A percentile compares a stretch with the other conserved stretches of the same genome.
Evolutionary conservation across 1,140 invertebrate species (phyloP).

Genomic region (Arctopsyche grandis): DNA sequence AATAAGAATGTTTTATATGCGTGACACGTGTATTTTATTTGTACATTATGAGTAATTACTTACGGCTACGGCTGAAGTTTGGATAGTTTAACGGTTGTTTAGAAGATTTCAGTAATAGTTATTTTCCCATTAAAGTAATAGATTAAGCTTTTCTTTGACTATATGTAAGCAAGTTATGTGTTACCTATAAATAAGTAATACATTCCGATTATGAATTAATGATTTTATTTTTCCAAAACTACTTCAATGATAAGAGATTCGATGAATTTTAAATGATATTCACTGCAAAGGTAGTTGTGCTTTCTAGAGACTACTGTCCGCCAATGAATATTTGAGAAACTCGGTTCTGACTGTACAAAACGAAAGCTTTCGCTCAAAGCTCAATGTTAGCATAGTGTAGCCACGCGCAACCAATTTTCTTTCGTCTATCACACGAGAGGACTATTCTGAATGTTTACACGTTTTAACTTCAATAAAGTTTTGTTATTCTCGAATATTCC

Average conservation of each 20-base stretch:
- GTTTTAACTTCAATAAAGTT: background rate
- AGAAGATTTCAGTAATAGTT: background rate
- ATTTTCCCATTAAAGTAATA: no score
- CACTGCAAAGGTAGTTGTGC: no score
- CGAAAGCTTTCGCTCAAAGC: background rate
- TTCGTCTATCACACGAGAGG: background rate
- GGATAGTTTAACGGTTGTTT: conserved; percentile 9
- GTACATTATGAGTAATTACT: background rate
- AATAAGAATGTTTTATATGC: conserved; percentile 1
- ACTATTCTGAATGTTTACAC: conserved; percentile 20
- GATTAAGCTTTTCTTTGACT: no score
- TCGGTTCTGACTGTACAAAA: background rate
- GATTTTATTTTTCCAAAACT: no score
- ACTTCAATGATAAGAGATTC: no score
- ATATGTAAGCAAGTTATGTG: no score
- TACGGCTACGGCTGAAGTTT: background rate
- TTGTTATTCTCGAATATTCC: no score
- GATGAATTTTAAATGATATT: no score
- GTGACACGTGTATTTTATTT: conserved; percentile 22
- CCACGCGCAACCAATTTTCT: background rate
- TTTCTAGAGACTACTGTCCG: background rate
- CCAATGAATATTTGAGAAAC: conserved; percentile 32
- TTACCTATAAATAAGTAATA: no score
- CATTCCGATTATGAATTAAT: no score
- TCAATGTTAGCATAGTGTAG: background rate